A percentile compares a stretch with the other conserved stretches of the same genome.
These are phyloP conservation scores for Dryobates pubescens DNA, from an alignment of 2,797 vertebrate species.

Conservation along the genomic window DNA sequence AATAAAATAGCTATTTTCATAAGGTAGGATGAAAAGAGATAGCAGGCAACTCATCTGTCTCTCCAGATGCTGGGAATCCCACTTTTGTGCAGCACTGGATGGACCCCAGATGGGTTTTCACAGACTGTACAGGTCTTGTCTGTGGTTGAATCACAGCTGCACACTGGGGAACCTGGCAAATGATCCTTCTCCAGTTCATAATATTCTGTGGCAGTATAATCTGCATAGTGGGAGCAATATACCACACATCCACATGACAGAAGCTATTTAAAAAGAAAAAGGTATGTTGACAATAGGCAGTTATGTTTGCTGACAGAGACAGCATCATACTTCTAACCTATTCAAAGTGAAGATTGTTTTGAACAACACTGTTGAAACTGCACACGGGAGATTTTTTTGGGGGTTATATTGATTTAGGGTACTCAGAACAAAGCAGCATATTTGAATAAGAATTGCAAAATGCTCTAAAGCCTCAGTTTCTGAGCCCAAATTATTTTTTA, in stretches of 20 bases:
- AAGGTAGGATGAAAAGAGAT: not conserved
- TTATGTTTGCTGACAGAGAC: not conserved
- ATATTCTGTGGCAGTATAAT: not conserved
- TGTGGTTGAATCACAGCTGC: not conserved
- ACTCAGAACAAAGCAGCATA: not conserved
- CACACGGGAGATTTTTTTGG: accelerated
- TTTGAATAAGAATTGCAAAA: not conserved
- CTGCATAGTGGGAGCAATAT: not conserved
- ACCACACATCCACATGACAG: not conserved
- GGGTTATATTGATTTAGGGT: not conserved
- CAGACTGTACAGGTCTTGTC: accelerated
- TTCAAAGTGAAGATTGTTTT: not conserved
- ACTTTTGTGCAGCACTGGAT: not conserved
- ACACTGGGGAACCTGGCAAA: not conserved
- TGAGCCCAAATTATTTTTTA: not conserved
- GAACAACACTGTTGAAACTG: not conserved
- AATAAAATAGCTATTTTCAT: not conserved
- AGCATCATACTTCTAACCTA: not conserved
- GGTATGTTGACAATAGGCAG: not conserved
- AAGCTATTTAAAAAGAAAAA: not conserved
- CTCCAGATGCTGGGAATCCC: not conserved
- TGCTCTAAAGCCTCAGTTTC: not conserved
- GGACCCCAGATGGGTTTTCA: not conserved
- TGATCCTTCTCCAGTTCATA: not conserved
- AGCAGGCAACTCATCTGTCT: not conserved